Evolutionary conservation across 2,797 vertebrate genomes (phyloP).

Genomic region (Tenualosa thibaudeaui): DNA sequence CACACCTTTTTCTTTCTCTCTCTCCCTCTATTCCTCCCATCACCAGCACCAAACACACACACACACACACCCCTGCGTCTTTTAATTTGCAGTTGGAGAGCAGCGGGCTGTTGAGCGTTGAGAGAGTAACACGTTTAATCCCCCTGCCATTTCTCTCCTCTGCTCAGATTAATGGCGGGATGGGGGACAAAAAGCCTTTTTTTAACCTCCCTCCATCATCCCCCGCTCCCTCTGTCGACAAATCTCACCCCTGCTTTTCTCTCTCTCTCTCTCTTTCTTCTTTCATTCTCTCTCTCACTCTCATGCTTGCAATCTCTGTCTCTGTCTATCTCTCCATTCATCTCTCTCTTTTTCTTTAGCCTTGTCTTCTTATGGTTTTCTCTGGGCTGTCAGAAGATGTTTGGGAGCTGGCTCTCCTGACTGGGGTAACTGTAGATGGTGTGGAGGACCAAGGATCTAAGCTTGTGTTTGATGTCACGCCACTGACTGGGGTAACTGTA

Average conservation of each 20-base stretch:
- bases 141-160: slow-evolving; percentile 73
- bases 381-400: background rate
- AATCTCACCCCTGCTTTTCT: slow-evolving; percentile 41
- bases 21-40: background rate
- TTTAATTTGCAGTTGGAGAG: slow-evolving; percentile 77
- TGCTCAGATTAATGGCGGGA: slow-evolving; percentile 76
- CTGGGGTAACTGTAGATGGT: background rate
- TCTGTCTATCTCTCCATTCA: background rate
- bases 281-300: background rate
- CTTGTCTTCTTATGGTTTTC: background rate
- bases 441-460: background rate
- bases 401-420: background rate
- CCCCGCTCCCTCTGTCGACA: slow-evolving; percentile 36
- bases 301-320: background rate
- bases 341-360: background rate
- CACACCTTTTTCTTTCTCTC: background rate
- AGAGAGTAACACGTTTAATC: slow-evolving; percentile 78
- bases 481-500: background rate
- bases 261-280: slow-evolving; percentile 15
- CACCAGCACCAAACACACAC: slow-evolving; percentile 27
- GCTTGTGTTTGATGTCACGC: background rate
- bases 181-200: slow-evolving; percentile 67
- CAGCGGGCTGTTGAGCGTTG: slow-evolving; percentile 56
- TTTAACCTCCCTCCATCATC: slow-evolving; percentile 54
- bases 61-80: slow-evolving; percentile 57